Conservation (phyloP, 2,113 vertebrate genomes). For the Rhinoderma darwinii region DNA sequence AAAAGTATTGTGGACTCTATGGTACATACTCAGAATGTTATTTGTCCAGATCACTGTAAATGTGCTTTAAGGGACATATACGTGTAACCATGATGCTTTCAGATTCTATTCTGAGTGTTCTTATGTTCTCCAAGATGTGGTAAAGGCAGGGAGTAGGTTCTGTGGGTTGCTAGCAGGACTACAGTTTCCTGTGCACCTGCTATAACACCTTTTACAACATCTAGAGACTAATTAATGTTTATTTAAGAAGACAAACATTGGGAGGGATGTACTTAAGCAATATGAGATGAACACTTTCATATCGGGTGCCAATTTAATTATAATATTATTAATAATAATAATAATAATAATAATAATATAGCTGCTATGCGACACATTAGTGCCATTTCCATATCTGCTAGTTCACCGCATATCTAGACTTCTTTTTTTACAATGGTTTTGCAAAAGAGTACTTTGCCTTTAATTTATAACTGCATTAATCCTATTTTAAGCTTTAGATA, state of each 20-base stretch:
- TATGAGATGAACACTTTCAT: conserved; percentile 6
- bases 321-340: not conserved
- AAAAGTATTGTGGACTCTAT: no score
- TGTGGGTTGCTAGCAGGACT: conserved; percentile 48
- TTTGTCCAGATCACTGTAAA: not conserved
- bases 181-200: conserved; percentile 57
- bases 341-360: not conserved
- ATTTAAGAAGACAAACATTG: conserved; percentile 47
- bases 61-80: not conserved
- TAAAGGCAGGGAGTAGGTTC: conserved; percentile 45
- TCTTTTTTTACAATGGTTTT: not conserved
- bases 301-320: not conserved
- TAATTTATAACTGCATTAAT: no score
- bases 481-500: no score
- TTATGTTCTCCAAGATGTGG: conserved; percentile 19
- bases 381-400: not conserved
- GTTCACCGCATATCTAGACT: no score
- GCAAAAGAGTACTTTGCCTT: no score
- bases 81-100: not conserved
- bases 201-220: conserved; percentile 39
- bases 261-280: conserved; percentile 14
- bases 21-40: not conserved
- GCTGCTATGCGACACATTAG: not conserved
- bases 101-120: not conserved
- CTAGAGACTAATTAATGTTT: conserved; percentile 33